Base-by-base conservation (phyloP, 2,797 vertebrate species). In the Betta splendens region DNA sequence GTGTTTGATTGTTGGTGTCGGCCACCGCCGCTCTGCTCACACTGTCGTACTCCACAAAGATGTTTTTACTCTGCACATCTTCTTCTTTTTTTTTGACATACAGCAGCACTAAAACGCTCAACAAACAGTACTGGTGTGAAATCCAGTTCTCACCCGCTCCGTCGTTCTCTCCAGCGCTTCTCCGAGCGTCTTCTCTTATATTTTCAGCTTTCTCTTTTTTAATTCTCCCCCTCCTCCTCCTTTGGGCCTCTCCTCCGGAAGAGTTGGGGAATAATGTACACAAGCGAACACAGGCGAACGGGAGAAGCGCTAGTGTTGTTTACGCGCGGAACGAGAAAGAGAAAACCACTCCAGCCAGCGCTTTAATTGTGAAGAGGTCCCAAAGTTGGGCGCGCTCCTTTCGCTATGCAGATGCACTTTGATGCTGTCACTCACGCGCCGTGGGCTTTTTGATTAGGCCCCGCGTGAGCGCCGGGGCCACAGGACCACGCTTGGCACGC, bases 301-400 rank as follows among this genome's bases (percentile, higher is more conserved):
- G 60, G 65, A 70, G 62, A 72, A 63, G 73, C 38, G 13, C 58
- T 69, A 3, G n/a, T 53, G 79, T 84, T 87, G 76, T 86, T 87
- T 84, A 78, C 25, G 32, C 39, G 68, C 35, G 38, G 40, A 51
- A 50, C 36, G 38, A 28, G 32, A 28, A 10, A 8, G 18, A 20
- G 6, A 37, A 28, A 33, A 1, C n/a, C n/a, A n/a, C n/a, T n/a
- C n/a, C n/a, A n/a, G n/a, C n/a, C n/a, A n/a, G n/a, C 66, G 63
- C 68, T 77, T 80, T 89, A 87, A 89, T 88, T 86, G 86, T 77
- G 72, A 59, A 50, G 79, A 82, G 87, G 84, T 80, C 64, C 64
- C 69, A 81, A 86, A 75, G 69, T 81, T 68, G 49, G 46, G 70
- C 54, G 64, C 70, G 81, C 75, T 77, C 81, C 79, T 61, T 33